Evolutionary conservation across 2,797 vertebrate genomes (phyloP), one percentile per base, ranked within the genome.

Genomic region (Pogonophryne albipinna): DNA sequence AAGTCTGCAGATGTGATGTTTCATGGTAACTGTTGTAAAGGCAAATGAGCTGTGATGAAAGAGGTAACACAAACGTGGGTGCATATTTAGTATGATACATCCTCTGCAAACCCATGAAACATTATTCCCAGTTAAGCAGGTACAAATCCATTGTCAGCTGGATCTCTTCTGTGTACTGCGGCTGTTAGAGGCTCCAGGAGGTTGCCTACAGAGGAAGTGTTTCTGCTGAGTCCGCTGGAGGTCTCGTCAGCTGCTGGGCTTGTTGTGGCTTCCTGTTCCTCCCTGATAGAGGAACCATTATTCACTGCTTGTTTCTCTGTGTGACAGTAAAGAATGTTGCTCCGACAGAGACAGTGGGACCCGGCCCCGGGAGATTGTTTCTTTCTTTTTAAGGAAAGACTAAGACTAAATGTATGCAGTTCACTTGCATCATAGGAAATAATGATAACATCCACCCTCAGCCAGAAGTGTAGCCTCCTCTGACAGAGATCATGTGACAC

Each of bases 291-390:
- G 31, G n/a, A 55, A 50, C 34, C 47, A 27, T 60, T 85, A 56
- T 51, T 79, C 49, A 71, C 0, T 20, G 20, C 55, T 47, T n/a
- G 42, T 23, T 74, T 56, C 68, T 10, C 47, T 27, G 16, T 57
- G 50, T 71, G 68, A 76, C 64, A 58, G 10, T 67, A 67, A 76
- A 59, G 56, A 67, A 85, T 79, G 82, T 76, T 61, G 41, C 44
- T 58, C 49, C 56, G 53, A 13, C 17, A 61, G n/a, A 61, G 7
- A 42, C 31, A 67, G 17, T 19, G 23, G 42, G 14, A 27, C 27
- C 16, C 50, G 15, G 56, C 55, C 27, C 60, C 8, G 13, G 55
- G 41, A 44, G 31, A 56, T 11, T 62, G 50, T 66, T 81, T 71
- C 46, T 20, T 31, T 16, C 58, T 61, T n/a, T 65, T 46, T 42